These are phyloP conservation scores for Umimayanthus kanabou DNA, from an alignment of 92 coral and sea anemone genomes.

Conservation along the genomic window DNA sequence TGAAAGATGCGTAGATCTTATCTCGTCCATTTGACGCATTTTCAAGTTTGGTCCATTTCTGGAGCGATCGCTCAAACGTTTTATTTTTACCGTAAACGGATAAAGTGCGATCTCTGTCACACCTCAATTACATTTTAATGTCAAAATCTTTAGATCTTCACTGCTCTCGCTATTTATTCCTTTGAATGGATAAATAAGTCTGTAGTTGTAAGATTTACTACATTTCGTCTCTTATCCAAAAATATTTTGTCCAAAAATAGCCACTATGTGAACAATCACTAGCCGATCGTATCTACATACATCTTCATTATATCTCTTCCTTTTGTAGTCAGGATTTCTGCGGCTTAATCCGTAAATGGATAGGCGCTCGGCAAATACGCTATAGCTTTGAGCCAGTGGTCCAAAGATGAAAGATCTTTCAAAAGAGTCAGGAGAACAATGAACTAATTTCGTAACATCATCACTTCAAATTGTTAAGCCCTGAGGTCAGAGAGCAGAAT, in stretches of 20 bases:
- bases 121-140: neutral
- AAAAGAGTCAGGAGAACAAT: neutral
- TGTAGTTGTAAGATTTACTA: neutral
- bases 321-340: constrained; percentile 16
- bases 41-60: constrained; percentile 27
- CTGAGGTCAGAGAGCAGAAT: constrained; percentile 10
- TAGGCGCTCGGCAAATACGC: neutral
- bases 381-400: neutral
- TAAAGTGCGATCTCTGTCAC: neutral
- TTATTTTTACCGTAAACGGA: constrained; percentile 24
- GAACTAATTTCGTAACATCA: constrained; percentile 28
- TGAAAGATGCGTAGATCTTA: constrained; percentile 61
- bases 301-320: neutral
- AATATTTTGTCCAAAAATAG: neutral
- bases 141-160: neutral
- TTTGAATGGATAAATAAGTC: neutral
- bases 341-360: constrained; percentile 20
- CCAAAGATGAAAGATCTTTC: neutral
- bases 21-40: constrained; percentile 48
- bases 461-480: constrained; percentile 12
- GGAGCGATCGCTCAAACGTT: constrained; percentile 27
- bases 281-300: neutral
- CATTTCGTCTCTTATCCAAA: neutral
- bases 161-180: neutral
- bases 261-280: neutral